Evolutionary conservation across 2,113 vertebrate genomes (phyloP), one percentile per base, ranked within the genome.

Genomic region (Chaetops frenatus): DNA sequence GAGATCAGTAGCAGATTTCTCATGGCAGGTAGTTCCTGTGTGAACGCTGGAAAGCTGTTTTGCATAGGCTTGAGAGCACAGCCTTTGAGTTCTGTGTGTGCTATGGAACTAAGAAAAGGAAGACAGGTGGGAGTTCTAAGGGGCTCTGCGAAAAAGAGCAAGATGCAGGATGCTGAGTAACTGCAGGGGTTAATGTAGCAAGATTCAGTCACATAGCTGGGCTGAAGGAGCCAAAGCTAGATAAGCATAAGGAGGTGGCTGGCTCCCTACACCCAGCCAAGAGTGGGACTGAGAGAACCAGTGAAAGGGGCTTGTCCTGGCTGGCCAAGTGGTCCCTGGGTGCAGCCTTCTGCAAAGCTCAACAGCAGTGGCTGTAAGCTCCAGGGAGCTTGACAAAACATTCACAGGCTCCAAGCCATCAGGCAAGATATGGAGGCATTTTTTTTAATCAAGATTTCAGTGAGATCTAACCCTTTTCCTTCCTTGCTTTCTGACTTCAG

Each of bases 371-470:
- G 17, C 44, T 67, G 21, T 25, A 83, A 91, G 60, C 61, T 76
- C 48, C 44, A 80, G 51, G 31, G 61, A 89, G 56, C 33, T 24
- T 67, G 64, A 56, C 9, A 90, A 85, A 91, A 80, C 20, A 53
- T 29, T 82, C 11, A 53, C 0, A 7, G 48, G 33, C 57, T 86
- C 35, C 78, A 82, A 60, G 77, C 16, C 6, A 8, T 6, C 70
- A 67, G 0, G 1, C 5, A 71, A 85, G 27, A 53, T 0, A 2
- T 2, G 33, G 4, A 86, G 15, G 15, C 35, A 9, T 65, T 80
- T 64, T 62, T 61, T 86, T 44, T 0, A 66, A 86, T 54, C 23
- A 58, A 42, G 24, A 83, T 83, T 91, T 84, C 6, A 6, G 1
- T 12, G 27, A 79, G 48, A 93, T 93, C 23, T 48, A 79, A 44